These are phyloP conservation scores for Endomychus coccineus DNA, from an alignment of 2,888 invertebrate genomes.

Conservation along the genomic window DNA sequence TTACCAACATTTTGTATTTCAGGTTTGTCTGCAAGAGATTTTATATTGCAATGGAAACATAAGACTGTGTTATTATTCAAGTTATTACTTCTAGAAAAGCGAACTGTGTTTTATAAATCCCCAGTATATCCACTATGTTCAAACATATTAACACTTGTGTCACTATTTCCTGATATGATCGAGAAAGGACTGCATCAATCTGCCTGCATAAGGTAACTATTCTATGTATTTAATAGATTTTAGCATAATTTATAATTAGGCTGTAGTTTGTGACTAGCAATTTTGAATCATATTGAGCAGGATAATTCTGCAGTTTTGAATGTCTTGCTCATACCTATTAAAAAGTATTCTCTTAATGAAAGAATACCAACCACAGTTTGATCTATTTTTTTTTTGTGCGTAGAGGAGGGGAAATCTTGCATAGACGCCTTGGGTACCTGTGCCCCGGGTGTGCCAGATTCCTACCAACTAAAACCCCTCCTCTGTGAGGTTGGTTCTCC, in stretches of 20 bases:
- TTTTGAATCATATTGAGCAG: background rate
- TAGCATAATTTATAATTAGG: too few species aligned
- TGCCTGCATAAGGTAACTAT: conserved; percentile 66
- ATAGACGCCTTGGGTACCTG: too few species aligned
- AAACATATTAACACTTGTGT: conserved; percentile 78
- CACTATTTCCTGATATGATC: conserved; percentile 83
- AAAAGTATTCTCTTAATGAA: too few species aligned
- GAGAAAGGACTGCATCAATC: conserved; percentile 77
- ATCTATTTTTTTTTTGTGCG: too few species aligned
- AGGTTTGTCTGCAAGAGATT: conserved; percentile 77
- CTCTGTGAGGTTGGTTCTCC: too few species aligned
- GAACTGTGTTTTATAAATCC: conserved; percentile 86
- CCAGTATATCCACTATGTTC: conserved; percentile 87
- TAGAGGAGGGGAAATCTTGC: too few species aligned
- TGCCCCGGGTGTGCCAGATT: too few species aligned
- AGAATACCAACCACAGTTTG: too few species aligned
- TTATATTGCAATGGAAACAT: conserved; percentile 81
- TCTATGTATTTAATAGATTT: conserved; percentile 1
- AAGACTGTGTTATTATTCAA: conserved; percentile 90
- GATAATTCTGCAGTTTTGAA: background rate
- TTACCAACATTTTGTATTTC: too few species aligned
- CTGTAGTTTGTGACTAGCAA: background rate
- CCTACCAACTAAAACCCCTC: too few species aligned
- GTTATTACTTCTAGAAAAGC: conserved; percentile 77
- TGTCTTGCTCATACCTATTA: too few species aligned